Evolutionary conservation across 1,140 invertebrate species (phyloP), one percentile per base, ranked within the genome.

Genomic region (Zaprionus capensis): DNA sequence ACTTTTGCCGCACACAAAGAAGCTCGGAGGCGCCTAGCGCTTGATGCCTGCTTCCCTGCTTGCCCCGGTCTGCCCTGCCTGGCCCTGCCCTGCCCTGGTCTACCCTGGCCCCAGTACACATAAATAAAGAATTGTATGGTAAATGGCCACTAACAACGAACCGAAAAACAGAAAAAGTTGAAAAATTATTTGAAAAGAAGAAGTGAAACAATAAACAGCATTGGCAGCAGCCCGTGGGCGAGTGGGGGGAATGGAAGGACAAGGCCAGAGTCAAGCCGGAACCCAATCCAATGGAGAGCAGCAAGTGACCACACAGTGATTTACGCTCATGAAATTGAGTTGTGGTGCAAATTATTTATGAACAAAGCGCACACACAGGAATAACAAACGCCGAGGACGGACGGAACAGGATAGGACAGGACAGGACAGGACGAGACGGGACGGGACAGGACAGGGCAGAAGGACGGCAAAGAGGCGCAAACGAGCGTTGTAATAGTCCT

Each of bases 281-380:
- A 31, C 28, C 57, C 51, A 73, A 73, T 58, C 49, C 44, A 76
- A 68, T 66, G 59, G 77, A 57, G 74, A 64, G 53, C 53, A 56
- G 28, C 78, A 76, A 84, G 81, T 84, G 85, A 90, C 85, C 84
- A 75, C 85, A 84, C 84, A 79, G 85, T 88, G 84, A 88, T 88
- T 88, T 88, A 88, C 85, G 84, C 85, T 84, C 85, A 88, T 90
- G 84, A 88, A 88, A 88, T 88, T 88, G 84, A 88, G 84, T 85
- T 88, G 84, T 88, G 84, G 85, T 64, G 84, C 81, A 88, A 88
- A 88, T 88, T 88, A 88, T 88, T 88, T 88, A 88, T 88, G 84
- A 88, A 88, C 78, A 90, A 90, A 90, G 78, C 81, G 71, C 75
- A 81, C 84, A 87, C 84, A 83, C 80, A 88, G 83, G 77, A 80